Evolutionary conservation across 2,113 vertebrate species (phyloP), one percentile per base, ranked within the genome.

Genomic region (Albula glossodonta): DNA sequence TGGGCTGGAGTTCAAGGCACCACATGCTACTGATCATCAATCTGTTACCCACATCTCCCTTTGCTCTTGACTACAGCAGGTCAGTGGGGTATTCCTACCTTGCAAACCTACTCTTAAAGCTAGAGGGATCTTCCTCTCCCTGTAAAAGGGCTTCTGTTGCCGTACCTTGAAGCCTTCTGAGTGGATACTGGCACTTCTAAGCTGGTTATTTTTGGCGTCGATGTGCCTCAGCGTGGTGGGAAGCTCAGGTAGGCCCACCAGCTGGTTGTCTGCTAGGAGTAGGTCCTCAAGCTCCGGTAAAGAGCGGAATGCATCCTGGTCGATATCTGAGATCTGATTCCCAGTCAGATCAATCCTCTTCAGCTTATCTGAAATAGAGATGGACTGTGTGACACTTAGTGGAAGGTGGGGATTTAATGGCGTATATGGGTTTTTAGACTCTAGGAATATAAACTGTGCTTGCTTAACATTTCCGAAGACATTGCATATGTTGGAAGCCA

Each of bases 331-430:
- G 87, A 97, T 95, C 90, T 86, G 89, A 85, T 97, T 98, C 84
- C 94, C 92, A 0, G 94, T 96, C 83, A 97, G 92, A 87, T 97
- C 96, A 12, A 97, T 94, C 77, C 91, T 92, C 83, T 93, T 95
- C 83, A 97, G 91, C 81, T 95, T 95, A 83, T 93, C 97, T 97
- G 88, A 0, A 85, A 89, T 51, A 8, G n/a, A 74, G 70, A 8
- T 7, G 70, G 70, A n/a, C 70, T 7, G 2, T 10, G 8, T 10
- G 22, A 74, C 70, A 74, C 70, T n/a, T 31, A 4, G 84, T 6
- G 66, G 41, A 66, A 2, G 41, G 2, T 53, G 78, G 4, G 9
- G 25, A 52, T 63, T 17, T 49, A 51, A 1, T 41, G 31, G 22
- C 10, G 12, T 11, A 50, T 25, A 15, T 15, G 52, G 52, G 52